These are phyloP conservation scores for Ceraclea dissimilis DNA, from an alignment of 2,888 invertebrate species.

Conservation along the genomic window DNA sequence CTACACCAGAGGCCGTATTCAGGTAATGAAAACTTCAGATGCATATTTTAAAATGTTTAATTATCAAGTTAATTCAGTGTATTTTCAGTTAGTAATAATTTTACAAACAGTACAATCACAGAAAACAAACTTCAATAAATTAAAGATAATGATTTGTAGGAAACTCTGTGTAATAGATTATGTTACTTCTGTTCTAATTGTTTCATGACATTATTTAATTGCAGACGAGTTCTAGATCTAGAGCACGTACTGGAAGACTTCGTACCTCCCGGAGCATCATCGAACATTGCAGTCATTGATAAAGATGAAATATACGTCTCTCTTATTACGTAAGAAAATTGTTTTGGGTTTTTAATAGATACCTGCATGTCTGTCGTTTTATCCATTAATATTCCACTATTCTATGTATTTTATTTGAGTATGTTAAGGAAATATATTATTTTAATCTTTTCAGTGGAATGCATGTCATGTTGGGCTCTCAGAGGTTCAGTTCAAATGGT, in stretches of 20 bases:
- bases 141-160: neutral
- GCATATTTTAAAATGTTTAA: no score
- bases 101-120: no score
- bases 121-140: neutral
- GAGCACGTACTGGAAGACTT: conserved; percentile 31
- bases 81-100: no score
- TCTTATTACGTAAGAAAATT: conserved; percentile 57
- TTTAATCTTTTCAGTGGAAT: conserved; percentile 41
- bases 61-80: conserved; percentile 17
- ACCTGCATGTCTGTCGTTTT: no score
- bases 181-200: neutral
- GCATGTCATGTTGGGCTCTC: conserved; percentile 45
- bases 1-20: conserved; percentile 1
- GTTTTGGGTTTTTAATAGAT: no score
- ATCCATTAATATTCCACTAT: no score
- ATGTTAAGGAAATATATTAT: neutral
- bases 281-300: conserved; percentile 59
- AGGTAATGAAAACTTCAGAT: neutral
- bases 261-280: conserved; percentile 37
- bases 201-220: conserved; percentile 7
- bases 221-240: conserved; percentile 27
- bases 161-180: neutral
- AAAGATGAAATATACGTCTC: conserved; percentile 59
- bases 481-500: conserved; percentile 42
- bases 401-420: no score